Base-by-base conservation (phyloP, 2,888 invertebrate genomes). In the Lacanobia oleracea region DNA sequence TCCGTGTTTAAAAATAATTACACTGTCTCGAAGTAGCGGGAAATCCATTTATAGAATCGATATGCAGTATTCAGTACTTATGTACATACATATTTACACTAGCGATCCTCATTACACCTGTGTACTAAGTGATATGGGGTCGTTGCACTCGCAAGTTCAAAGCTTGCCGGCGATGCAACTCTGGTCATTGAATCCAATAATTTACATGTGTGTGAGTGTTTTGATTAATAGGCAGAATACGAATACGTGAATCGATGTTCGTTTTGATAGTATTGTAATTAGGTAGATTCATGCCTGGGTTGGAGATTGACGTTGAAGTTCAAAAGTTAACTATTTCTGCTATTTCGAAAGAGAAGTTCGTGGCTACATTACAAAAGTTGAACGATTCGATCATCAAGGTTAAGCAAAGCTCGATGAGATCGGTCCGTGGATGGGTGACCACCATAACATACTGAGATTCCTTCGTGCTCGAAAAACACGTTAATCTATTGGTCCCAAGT, bases 21-120 rank as follows among this genome's bases (percentile, higher is more conserved):
- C 21, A 68, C 59, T 66, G 50, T 72, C 82, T 78, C 54, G 23
- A 67, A 78, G 72, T 69, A 81, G 57, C 56, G 65, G 67, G 60
- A 70, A 67, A 56, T 68, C 68, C 67, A 82, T 74, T 66, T 78
- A 81, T 82, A 81, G 79, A 54, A 71, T 81, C 60, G 63, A 74
- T 81, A 60, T 66, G 68, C 68, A 54, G 64, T 59, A 62, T 57
- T 21, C 40, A 59, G 21, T 63, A 53, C 27, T 57, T 40, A 57
- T 45, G 37, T 64, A 33, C 53, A 37, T 71, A 60, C 21, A 71
- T 74, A 61, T 68, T 74, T 65, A 74, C 59, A 72, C 61, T 23
- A 18, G 53, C 51, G 68, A 61, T 77, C 33, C 71, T 73, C 78
- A 74, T 83, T 78, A 74, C 81, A 83, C 83, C 78, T 83, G 81